phyloP scores from a whole-genome alignment of 2,113 vertebrate genomes.

The Microcebus griseorufus region DNA sequence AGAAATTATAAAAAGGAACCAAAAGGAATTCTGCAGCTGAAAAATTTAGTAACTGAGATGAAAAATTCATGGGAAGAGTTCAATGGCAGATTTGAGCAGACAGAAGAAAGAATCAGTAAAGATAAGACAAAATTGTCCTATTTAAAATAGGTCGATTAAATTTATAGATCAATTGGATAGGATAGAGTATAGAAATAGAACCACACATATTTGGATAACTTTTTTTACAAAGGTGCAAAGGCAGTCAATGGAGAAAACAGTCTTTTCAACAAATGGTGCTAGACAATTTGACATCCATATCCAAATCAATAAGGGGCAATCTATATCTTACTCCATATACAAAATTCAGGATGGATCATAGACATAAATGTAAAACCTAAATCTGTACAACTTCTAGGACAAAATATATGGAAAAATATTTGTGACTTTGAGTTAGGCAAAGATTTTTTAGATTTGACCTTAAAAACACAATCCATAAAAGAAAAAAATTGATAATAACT shows the following conservation, averaged over 20 bases:
- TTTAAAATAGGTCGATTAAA: background rate
- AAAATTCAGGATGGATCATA: background rate
- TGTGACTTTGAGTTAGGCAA: background rate
- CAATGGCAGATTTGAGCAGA: no score
- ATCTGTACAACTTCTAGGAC: background rate
- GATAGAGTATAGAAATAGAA: background rate
- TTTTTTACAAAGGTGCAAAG: background rate
- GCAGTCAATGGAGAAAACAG: background rate
- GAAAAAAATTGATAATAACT: background rate
- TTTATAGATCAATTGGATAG: background rate
- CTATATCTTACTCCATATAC: background rate
- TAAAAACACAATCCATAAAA: background rate
- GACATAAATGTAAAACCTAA: background rate
- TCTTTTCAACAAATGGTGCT: background rate
- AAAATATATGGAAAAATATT: background rate
- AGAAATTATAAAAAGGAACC: background rate
- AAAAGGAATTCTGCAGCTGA: conserved; percentile 18
- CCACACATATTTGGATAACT: background rate
- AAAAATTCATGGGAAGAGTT: background rate
- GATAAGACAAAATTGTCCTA: background rate
- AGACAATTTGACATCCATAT: background rate
- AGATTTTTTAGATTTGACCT: background rate
- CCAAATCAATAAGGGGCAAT: background rate
- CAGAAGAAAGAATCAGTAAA: background rate
- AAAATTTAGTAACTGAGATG: background rate